Evolutionary conservation across 2,797 vertebrate species (phyloP).

Genomic region (Esox lucius): DNA sequence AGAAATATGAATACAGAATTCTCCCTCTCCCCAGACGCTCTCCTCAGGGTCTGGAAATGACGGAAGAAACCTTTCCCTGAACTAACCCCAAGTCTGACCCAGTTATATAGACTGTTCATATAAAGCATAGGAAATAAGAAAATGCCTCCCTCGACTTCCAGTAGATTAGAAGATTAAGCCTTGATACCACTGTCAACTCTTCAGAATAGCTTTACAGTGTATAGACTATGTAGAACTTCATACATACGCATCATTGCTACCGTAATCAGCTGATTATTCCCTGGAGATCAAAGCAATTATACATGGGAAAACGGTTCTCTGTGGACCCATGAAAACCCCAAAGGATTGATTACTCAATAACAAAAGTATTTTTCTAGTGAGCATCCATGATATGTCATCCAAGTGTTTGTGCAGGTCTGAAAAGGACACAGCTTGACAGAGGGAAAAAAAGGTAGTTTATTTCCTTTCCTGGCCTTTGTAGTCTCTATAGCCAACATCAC

Average conservation of each 20-base stretch:
- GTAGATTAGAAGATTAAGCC: conserved; percentile 14
- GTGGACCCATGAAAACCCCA: not conserved
- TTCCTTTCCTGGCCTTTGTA: not conserved
- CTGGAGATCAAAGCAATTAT: not conserved
- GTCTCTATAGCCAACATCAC: no score
- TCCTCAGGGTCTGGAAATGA: conserved; percentile 2
- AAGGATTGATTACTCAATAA: not conserved
- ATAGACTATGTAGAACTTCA: not conserved
- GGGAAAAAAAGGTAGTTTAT: not conserved
- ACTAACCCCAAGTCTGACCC: conserved; percentile 26
- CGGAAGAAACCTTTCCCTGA: conserved; percentile 43
- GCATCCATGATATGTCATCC: not conserved
- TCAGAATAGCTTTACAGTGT: not conserved
- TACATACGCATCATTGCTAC: not conserved
- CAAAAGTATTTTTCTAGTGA: not conserved
- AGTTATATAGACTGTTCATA: conserved; percentile 28
- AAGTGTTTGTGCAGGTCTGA: not conserved
- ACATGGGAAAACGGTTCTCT: not conserved
- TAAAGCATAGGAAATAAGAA: conserved; percentile 41
- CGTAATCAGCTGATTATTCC: not conserved
- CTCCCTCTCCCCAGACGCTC: not conserved
- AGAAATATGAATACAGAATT: conserved; percentile 1
- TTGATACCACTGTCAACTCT: conserved; percentile 39
- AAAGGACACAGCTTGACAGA: not conserved
- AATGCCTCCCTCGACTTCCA: conserved; percentile 44